Base-by-base conservation (phyloP, 2,797 vertebrate genomes). In the Oreochromis grahami region DNA sequence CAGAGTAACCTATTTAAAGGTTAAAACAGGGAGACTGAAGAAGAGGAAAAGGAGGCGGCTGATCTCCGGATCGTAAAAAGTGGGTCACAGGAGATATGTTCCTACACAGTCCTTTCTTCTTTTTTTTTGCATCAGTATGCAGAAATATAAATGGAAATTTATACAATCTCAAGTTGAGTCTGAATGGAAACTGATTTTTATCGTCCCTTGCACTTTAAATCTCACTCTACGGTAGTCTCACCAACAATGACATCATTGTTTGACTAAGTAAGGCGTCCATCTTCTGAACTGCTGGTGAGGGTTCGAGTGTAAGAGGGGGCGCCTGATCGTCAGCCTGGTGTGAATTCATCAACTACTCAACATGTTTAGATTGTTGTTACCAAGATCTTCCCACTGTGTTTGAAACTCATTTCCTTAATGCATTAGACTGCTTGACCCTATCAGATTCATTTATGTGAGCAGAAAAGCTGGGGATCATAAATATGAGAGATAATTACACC, bases 351-450 rank as follows among this genome's bases (percentile, higher is more conserved):
- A 52, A 82, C 77, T 56, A 15, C 56, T 84, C 15, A 5, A 45
- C 82, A 38, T 80, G 76, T 87, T 87, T 89, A 79, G 63, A 86
- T 86, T 87, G 50, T 79, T 85, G 76, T 77, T 78, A 92, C 77
- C 84, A 50, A 78, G 72, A 91, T 85, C 86, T 86, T 85, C 80
- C 88, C 52, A 80, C 82, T 87, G 84, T 90, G 83, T 89, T 88
- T 90, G 80, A 85, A 88, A 83, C 34, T 86, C 80, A 85, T 93
- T 92, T 92, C 89, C 87, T 85, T 88, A 91, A 90, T 81, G 84
- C 82, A 93, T 92, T 80, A 81, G 55, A 82, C 90, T 79, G 87
- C 93, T 93, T 89, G 91, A 94, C 93, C 78, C 89, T 92, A 95
- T 92, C 91, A 34, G 86, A 76, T 77, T 87, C 79, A 87, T 87